These are phyloP conservation scores for Epizoanthus scotinus DNA, from an alignment of 92 coral and sea anemone species.

Conservation along the genomic window DNA sequence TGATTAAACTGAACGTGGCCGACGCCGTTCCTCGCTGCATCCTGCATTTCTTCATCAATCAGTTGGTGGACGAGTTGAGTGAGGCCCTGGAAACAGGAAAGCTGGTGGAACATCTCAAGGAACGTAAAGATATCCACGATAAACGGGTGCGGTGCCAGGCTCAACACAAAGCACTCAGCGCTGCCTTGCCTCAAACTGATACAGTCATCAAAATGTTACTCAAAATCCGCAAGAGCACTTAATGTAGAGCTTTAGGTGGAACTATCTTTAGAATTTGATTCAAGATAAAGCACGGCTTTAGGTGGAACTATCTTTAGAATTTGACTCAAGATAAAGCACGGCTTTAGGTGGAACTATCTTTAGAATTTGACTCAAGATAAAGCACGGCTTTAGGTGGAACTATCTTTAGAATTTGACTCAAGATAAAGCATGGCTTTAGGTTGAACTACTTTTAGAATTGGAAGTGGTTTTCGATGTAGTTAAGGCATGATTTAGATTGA, in stretches of 20 bases:
- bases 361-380: too few relatives aligned
- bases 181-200: constrained; percentile 57
- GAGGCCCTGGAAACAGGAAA: constrained; percentile 61
- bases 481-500: too few relatives aligned
- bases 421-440: too few relatives aligned
- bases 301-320: too few relatives aligned
- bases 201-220: constrained; percentile 46
- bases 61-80: constrained; percentile 63
- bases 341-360: too few relatives aligned
- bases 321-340: too few relatives aligned
- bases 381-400: too few relatives aligned
- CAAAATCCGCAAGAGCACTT: constrained; percentile 48
- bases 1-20: constrained; percentile 67
- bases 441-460: too few relatives aligned
- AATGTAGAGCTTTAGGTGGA: neutral
- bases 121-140: constrained; percentile 58
- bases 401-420: too few relatives aligned
- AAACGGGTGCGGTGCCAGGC: constrained; percentile 46
- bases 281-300: too few relatives aligned
- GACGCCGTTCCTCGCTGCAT: constrained; percentile 83
- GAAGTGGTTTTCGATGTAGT: too few relatives aligned
- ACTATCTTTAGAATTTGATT: too few relatives aligned
- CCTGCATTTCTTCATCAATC: constrained; percentile 67
- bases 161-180: constrained; percentile 45
- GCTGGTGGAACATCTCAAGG: constrained; percentile 62